Percentiles rank a stretch among this genome's conserved stretches.
Conservation (phyloP, 2,797 vertebrate species). For the Enteromius radiatus region DNA sequence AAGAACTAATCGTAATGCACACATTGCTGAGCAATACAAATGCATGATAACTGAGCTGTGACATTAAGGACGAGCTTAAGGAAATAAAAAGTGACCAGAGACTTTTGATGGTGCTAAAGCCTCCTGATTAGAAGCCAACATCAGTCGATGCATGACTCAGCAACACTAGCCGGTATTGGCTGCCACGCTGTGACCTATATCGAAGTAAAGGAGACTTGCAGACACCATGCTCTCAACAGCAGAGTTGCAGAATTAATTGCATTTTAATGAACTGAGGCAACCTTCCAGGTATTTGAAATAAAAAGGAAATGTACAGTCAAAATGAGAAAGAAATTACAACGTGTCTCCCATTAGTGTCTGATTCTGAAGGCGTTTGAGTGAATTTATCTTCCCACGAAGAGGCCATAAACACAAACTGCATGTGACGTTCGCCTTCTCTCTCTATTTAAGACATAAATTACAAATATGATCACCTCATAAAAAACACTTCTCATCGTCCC, state of each 20-base stretch:
- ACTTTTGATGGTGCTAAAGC: conserved; percentile 46
- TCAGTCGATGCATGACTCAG: conserved; percentile 82
- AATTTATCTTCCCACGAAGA: conserved; percentile 19
- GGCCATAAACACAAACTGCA: conserved; percentile 59
- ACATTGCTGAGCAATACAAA: background rate
- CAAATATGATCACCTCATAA: conserved; percentile 81
- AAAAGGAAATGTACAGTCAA: conserved; percentile 31
- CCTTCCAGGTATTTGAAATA: conserved; percentile 43
- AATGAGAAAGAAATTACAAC: conserved; percentile 9
- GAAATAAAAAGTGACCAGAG: conserved; percentile 37
- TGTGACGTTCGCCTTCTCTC: conserved; percentile 86
- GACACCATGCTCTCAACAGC: conserved; percentile 88
- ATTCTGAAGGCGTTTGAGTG: conserved; percentile 11
- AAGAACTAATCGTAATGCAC: background rate
- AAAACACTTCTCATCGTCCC: conserved; percentile 73
- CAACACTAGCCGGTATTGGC: conserved; percentile 84
- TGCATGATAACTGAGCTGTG: conserved; percentile 16
- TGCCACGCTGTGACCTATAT: conserved; percentile 78
- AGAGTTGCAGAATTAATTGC: conserved; percentile 88
- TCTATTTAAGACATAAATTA: conserved; percentile 82
- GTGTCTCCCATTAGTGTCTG: conserved; percentile 32
- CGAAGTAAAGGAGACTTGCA: conserved; percentile 81
- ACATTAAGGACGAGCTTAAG: conserved; percentile 21
- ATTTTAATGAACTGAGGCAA: conserved; percentile 66
- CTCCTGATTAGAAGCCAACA: conserved; percentile 55